Evolutionary conservation across 1,140 invertebrate species (phyloP), one percentile per base, ranked within the genome.

Genomic region (Lithobius niger): DNA sequence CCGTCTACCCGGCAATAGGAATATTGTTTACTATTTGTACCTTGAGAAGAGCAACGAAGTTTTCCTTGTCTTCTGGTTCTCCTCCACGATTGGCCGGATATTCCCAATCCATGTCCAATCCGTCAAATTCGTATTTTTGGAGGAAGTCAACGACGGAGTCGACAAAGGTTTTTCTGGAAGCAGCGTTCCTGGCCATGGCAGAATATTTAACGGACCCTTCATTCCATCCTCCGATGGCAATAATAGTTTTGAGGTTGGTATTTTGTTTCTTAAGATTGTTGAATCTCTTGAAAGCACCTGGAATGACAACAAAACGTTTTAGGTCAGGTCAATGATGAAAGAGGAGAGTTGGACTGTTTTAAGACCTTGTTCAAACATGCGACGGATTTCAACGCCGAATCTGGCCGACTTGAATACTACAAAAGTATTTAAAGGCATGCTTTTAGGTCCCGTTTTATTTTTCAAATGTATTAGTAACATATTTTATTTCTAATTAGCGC

Each of bases 191-290:
- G 0, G 62, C 65, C 66, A 67, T 67, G 10, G 66, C 19, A 0
- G 82, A 84, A 64, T 79, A 85, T 56, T 77, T 80, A 1, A 40
- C 31, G 0, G 79, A 81, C 15, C 77, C 78, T 64, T 82, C 79
- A 57, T 79, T 82, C 82, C 82, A 86, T 1, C 85, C 84, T 15
- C 85, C 86, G 52, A 88, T 79, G 0, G 82, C 80, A 0, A 86
- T 61, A n/a, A 86, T 45, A 0, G 76, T 70, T 64, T 86, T 88
- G 0, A 81, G 54, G 0, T 71, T 67, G 0, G 81, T 76, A 64
- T 81, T 86, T 6, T 60, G 54, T 15, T 74, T 54, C 60, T 79
- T 82, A 19, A 83, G 62, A 0, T 60, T 59, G 19, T 67, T 74
- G 59, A 82, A 76, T 27, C 69, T 60, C 18, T 68, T 64, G 50